These are phyloP conservation scores for Cataglyphis rosenhaueri DNA, from an alignment of 2,888 invertebrate genomes.

Conservation along the genomic window DNA sequence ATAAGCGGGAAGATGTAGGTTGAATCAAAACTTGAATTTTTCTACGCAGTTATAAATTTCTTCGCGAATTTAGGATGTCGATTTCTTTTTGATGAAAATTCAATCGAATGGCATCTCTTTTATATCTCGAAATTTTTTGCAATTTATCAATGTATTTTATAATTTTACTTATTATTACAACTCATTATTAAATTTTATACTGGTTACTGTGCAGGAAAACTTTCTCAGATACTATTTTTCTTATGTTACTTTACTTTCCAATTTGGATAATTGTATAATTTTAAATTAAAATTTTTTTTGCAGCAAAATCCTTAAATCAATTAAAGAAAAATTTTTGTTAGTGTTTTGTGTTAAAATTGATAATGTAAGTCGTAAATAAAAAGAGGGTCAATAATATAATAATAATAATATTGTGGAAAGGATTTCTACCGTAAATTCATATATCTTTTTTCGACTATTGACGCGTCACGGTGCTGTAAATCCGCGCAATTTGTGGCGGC, in stretches of 20 bases:
- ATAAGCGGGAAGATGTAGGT: background rate
- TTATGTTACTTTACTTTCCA: background rate
- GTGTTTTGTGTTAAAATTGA: background rate
- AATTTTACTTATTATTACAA: too few relatives aligned
- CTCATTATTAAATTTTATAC: background rate
- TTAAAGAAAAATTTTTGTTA: background rate
- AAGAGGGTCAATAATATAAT: background rate
- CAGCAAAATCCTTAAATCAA: background rate
- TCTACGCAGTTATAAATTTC: background rate
- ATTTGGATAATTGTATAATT: background rate
- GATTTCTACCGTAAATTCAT: background rate
- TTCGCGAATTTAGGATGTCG: background rate
- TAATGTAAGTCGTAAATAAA: slow-evolving; percentile 5
- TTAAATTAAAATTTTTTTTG: background rate
- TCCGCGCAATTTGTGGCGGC: slow-evolving; percentile 41
- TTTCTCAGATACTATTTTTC: background rate
- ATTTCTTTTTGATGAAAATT: background rate
- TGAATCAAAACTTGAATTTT: background rate
- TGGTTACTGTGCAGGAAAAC: background rate
- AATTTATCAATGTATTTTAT: background rate
- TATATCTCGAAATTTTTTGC: background rate
- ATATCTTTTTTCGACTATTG: slow-evolving; percentile 41
- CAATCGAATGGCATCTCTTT: background rate
- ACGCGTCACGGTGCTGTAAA: slow-evolving; percentile 28
- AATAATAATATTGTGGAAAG: slow-evolving; percentile 4